A percentile compares a stretch with the other conserved stretches of the same genome.
These are phyloP conservation scores for Pachliopta kotzebuea DNA, from an alignment of 2,888 invertebrate genomes.

Conservation along the genomic window DNA sequence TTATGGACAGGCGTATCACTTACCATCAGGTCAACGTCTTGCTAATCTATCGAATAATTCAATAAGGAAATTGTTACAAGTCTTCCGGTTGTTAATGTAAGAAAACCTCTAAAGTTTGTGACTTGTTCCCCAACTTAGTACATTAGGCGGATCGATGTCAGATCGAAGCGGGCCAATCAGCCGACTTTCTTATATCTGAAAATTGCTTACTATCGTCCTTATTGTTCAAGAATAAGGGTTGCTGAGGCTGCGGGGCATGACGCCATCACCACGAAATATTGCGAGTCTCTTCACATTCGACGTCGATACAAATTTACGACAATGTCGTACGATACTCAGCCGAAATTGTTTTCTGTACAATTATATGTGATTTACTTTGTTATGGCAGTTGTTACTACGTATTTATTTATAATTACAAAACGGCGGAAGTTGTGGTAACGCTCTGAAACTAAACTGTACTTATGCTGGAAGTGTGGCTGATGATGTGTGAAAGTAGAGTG, in stretches of 20 bases:
- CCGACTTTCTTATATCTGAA: constrained; percentile 49
- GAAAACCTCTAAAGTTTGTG: constrained; percentile 12
- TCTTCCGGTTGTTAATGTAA: too few relatives aligned
- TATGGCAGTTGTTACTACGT: too few relatives aligned
- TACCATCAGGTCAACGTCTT: too few relatives aligned
- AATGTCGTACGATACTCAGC: constrained; percentile 1
- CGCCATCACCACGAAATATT: constrained; percentile 24
- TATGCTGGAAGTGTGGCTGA: too few relatives aligned
- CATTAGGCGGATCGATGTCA: constrained; percentile 66
- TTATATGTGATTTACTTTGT: constrained; percentile 17
- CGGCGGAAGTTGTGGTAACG: too few relatives aligned
- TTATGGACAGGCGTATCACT: too few relatives aligned
- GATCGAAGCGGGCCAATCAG: constrained; percentile 65
- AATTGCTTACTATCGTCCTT: constrained; percentile 42
- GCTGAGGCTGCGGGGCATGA: constrained; percentile 31
- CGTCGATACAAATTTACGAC: constrained; percentile 16
- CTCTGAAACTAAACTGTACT: too few relatives aligned
- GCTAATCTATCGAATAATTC: too few relatives aligned
- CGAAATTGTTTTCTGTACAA: constrained; percentile 11
- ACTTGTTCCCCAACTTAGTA: constrained; percentile 35
- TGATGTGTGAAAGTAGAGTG: too few relatives aligned
- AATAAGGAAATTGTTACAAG: too few relatives aligned
- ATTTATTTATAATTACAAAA: too few relatives aligned
- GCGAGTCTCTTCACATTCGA: constrained; percentile 9
- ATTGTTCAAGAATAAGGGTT: constrained; percentile 39